phyloP scores from a whole-genome alignment of 1,140 invertebrate genomes.

The Drosophila leontia region DNA sequence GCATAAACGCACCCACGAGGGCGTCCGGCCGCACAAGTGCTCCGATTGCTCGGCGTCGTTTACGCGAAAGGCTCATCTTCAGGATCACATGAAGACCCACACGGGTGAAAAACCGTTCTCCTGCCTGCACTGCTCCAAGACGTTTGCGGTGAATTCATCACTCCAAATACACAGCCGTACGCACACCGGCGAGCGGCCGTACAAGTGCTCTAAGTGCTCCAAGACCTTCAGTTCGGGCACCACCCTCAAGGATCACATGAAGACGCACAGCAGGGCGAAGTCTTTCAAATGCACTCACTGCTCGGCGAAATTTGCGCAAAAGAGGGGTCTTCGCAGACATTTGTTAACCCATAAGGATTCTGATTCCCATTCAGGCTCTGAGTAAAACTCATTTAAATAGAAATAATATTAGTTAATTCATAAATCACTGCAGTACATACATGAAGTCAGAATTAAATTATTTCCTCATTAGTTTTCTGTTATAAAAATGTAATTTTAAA shows the following conservation, averaged over 20 bases:
- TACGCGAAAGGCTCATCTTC: conserved; percentile 5
- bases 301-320: not conserved
- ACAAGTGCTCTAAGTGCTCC: not conserved
- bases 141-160: not conserved
- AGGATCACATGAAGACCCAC: conserved; percentile 1
- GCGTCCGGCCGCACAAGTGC: conserved; percentile 3
- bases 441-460: not conserved
- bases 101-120: conserved; percentile 1
- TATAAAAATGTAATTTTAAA: not conserved
- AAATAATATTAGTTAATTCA: not conserved
- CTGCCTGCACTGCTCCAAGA: not conserved
- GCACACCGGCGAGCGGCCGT: conserved; percentile 4
- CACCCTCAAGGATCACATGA: conserved; percentile 1
- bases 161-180: not conserved
- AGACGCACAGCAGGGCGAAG: not conserved
- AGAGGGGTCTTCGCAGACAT: not conserved
- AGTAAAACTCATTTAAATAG: not conserved
- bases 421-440: not conserved
- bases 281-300: not conserved
- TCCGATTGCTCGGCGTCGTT: not conserved
- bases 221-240: not conserved
- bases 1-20: not conserved
- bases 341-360: not conserved
- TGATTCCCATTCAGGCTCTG: not conserved
- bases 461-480: no score